phyloP scores from a whole-genome alignment of 1,140 invertebrate species.

The Matsumurasca onukii region DNA sequence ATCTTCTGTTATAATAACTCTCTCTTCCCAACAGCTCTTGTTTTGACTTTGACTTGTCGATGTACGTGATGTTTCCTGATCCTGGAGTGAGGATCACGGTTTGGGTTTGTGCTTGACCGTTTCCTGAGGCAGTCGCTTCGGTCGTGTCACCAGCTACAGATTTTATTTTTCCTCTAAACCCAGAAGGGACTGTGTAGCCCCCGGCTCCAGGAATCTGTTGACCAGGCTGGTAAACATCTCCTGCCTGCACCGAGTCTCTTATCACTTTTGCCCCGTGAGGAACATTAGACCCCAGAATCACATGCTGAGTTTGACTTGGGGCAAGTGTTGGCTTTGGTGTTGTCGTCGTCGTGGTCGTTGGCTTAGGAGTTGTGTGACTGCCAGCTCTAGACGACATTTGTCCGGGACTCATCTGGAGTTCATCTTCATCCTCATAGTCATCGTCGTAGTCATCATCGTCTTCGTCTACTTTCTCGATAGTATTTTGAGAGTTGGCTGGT shows the following conservation, averaged over 20 bases:
- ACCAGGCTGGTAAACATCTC: constrained; percentile 60
- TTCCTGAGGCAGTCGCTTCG: constrained; percentile 54
- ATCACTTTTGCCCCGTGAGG: constrained; percentile 47
- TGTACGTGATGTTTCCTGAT: constrained; percentile 54
- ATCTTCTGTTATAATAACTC: constrained; percentile 23
- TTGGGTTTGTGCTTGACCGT: constrained; percentile 63
- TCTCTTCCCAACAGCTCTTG: constrained; percentile 29
- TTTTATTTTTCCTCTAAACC: constrained; percentile 64
- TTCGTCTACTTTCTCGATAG: constrained; percentile 48
- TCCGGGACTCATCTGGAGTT: constrained; percentile 45
- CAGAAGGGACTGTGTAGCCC: constrained; percentile 61
- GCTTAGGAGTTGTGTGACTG: constrained; percentile 28
- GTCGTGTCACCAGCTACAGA: constrained; percentile 60
- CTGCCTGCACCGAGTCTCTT: constrained; percentile 47
- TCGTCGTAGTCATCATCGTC: constrained; percentile 52
- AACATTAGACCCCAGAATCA: constrained; percentile 40
- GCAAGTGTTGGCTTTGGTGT: constrained; percentile 3
- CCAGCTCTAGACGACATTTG: constrained; percentile 26
- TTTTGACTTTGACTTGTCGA: constrained; percentile 36
- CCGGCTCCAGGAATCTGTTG: constrained; percentile 59
- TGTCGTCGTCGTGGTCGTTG: too few relatives aligned
- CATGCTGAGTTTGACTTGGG: constrained; percentile 44
- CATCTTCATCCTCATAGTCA: constrained; percentile 57
- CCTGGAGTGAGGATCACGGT: constrained; percentile 60
- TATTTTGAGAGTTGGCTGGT: background rate